These are phyloP conservation scores for Aphodius granarius DNA, from an alignment of 2,888 invertebrate genomes.

Conservation along the genomic window DNA sequence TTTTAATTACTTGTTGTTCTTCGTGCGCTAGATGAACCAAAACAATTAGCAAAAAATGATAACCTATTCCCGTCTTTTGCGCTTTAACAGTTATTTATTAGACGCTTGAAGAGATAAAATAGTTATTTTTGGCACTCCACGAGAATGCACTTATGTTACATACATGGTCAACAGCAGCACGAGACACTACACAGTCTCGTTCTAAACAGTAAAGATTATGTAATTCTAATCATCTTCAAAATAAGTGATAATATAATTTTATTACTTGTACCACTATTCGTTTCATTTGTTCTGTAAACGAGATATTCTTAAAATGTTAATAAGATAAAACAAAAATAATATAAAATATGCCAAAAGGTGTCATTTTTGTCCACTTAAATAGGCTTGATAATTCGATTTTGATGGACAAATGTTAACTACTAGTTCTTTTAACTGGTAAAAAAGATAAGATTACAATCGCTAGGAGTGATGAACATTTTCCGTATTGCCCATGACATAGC, in stretches of 20 bases:
- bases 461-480: background rate
- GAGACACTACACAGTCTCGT: no score
- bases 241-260: no score
- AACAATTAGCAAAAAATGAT: background rate
- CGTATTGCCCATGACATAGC: background rate
- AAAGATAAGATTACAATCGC: background rate
- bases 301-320: no score
- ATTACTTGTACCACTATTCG: no score
- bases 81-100: background rate
- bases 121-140: background rate
- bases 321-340: no score
- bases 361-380: no score
- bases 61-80: background rate
- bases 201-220: no score
- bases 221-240: no score
- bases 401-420: background rate
- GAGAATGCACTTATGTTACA: background rate
- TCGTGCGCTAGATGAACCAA: background rate
- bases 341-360: no score
- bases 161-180: no score
- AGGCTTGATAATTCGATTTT: no score
- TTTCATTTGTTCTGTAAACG: no score
- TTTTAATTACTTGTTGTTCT: background rate
- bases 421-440: background rate
- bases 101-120: background rate